Evolutionary conservation across 2,113 vertebrate genomes (phyloP), one percentile per base, ranked within the genome.

Genomic region (Planiliza haematocheilus): DNA sequence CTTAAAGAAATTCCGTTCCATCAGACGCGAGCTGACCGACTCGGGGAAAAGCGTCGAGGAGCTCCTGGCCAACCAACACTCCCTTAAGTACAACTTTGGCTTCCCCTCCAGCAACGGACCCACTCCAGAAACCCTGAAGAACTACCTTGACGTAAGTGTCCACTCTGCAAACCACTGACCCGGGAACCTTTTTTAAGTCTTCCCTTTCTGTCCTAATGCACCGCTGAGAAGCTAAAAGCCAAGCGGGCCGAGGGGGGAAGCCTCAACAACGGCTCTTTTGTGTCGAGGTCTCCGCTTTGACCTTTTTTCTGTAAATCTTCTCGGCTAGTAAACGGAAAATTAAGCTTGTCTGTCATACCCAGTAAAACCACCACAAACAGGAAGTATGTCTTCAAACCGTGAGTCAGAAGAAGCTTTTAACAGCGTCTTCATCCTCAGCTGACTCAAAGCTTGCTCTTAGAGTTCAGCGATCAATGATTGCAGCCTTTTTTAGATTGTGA

Each of bases 91-190:
- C 90, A 96, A 95, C 87, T 49, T 89, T 51, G 96, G 95, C 46
- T 94, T 95, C 41, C 88, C 89, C 0, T 37, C 83, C 7, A 71
- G 79, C 2, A 74, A 56, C 0, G 83, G 16, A 2, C 96, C 96
- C 80, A 95, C 93, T n/a, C 96, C 96, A 0, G 96, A 97, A 78
- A 91, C 88, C 7, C 88, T 97, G 81, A 96, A 95, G 82, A 97
- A 97, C 93, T 97, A 95, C 87, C 89, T 97, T 52, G 96, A 97
- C 86, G 96, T 97, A 83, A 96, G 96, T 86, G 4, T 38, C 60
- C 24, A 0, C 50, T 52, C n/a, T 58, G 8, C 13, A 6, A 64
- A 45, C 42, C 56, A 11, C 56, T 57, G 74, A 70, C 59, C 65
- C 37, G 74, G 68, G 18, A 30, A 41, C 38, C 7, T 7, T 41